Percentiles rank a stretch among this genome's conserved stretches.
Conservation (phyloP, 2,888 invertebrate species). For the Pseudococcus jackbeardsleyi region DNA sequence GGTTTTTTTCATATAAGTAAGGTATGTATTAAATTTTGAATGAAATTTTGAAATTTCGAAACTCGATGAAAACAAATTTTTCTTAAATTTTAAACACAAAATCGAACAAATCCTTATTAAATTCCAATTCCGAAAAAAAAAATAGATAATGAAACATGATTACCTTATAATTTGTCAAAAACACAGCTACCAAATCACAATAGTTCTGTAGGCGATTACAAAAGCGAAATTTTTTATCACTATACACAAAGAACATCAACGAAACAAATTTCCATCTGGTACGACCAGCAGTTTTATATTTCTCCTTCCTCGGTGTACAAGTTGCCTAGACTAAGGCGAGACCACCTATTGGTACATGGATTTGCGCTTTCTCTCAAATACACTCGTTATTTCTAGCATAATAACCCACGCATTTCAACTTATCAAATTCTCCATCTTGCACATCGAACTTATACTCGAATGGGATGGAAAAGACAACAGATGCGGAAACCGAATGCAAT, state of each 20-base stretch:
- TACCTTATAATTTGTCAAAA: neutral
- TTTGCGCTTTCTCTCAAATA: conserved; percentile 43
- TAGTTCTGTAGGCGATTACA: neutral
- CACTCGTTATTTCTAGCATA: neutral
- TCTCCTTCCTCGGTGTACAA: conserved; percentile 24
- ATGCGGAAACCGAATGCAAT: too few species aligned
- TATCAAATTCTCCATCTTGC: neutral
- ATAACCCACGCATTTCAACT: neutral
- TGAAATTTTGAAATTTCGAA: too few species aligned
- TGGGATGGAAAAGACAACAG: too few species aligned
- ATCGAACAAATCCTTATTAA: neutral
- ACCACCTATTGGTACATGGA: conserved; percentile 45
- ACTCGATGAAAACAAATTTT: too few species aligned
- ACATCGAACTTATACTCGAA: too few species aligned
- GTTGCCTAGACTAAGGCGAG: neutral
- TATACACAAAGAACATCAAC: neutral
- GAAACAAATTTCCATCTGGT: conserved; percentile 3
- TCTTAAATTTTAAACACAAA: neutral
- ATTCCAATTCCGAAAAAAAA: neutral
- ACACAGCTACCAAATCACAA: neutral
- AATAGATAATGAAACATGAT: neutral
- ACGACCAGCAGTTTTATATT: conserved; percentile 23
- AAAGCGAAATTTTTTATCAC: conserved; percentile 4
- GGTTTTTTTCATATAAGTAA: too few species aligned
- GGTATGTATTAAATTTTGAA: too few species aligned